phyloP scores from a whole-genome alignment of 2,113 vertebrate genomes.

The Pluvianellus socialis region DNA sequence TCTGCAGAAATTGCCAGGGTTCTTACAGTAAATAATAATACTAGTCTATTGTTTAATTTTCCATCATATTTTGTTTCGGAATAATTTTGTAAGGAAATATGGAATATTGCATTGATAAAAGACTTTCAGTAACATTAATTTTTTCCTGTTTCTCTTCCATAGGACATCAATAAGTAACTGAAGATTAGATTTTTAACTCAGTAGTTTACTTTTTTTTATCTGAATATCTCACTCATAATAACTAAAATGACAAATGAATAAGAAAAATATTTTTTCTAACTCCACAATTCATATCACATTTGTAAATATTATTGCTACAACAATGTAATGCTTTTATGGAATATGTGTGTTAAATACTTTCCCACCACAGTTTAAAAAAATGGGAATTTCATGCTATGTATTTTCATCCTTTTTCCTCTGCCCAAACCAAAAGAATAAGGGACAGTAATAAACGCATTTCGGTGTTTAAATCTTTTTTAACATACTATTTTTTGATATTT shows the following conservation, averaged over 20 bases:
- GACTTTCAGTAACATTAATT: neutral
- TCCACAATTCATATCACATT: neutral
- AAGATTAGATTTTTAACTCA: neutral
- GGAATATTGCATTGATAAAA: neutral
- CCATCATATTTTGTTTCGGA: neutral
- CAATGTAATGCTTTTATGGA: neutral
- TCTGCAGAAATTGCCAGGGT: neutral
- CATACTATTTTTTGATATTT: neutral
- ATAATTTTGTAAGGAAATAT: neutral
- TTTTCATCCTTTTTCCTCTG: neutral
- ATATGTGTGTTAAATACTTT: neutral
- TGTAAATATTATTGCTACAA: neutral
- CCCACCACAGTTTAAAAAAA: neutral
- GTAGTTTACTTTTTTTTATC: neutral
- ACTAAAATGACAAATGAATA: neutral
- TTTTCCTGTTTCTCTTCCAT: neutral
- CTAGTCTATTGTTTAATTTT: neutral
- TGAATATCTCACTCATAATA: neutral
- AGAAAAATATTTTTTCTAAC: neutral
- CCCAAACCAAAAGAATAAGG: neutral
- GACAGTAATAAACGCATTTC: neutral
- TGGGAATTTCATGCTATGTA: neutral
- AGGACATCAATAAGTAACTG: neutral
- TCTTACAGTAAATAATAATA: neutral
- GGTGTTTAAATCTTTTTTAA: neutral